phyloP scores from a whole-genome alignment of 2,113 vertebrate species.

The Craseonycteris thonglongyai region DNA sequence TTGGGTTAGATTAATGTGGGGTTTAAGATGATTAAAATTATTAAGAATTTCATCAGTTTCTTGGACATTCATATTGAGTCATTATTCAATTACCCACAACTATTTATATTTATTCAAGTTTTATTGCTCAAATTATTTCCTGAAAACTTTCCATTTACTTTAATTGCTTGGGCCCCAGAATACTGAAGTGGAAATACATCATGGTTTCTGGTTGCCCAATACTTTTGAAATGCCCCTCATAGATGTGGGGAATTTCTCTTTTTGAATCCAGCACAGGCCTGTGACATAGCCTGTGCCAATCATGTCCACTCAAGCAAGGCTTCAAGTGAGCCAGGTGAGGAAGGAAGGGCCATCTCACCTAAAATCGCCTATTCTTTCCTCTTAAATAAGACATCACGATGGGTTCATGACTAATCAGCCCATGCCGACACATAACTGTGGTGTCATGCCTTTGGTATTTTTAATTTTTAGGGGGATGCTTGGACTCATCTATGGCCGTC shows the following conservation, averaged over 20 bases:
- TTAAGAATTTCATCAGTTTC: conserved; percentile 13
- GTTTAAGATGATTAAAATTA: conserved; percentile 22
- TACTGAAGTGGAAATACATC: neutral
- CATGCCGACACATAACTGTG: too few relatives aligned
- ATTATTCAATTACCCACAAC: neutral
- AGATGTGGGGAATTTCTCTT: neutral
- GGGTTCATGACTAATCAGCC: too few relatives aligned
- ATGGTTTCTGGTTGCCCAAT: neutral
- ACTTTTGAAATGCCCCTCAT: neutral
- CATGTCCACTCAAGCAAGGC: neutral
- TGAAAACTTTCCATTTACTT: neutral
- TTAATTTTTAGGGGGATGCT: too few relatives aligned
- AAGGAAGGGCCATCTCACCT: too few relatives aligned
- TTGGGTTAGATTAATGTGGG: neutral
- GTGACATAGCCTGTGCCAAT: neutral
- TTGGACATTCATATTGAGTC: neutral
- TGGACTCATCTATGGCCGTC: too few relatives aligned
- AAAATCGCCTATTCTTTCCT: too few relatives aligned
- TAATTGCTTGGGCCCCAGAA: neutral
- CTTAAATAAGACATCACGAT: too few relatives aligned
- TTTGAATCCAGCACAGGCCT: neutral
- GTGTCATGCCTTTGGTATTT: too few relatives aligned
- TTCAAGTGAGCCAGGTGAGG: neutral
- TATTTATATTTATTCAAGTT: conserved; percentile 11
- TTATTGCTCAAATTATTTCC: neutral